Base-by-base conservation (phyloP, 2,113 vertebrate genomes). In the Chiloscyllium plagiosum region DNA sequence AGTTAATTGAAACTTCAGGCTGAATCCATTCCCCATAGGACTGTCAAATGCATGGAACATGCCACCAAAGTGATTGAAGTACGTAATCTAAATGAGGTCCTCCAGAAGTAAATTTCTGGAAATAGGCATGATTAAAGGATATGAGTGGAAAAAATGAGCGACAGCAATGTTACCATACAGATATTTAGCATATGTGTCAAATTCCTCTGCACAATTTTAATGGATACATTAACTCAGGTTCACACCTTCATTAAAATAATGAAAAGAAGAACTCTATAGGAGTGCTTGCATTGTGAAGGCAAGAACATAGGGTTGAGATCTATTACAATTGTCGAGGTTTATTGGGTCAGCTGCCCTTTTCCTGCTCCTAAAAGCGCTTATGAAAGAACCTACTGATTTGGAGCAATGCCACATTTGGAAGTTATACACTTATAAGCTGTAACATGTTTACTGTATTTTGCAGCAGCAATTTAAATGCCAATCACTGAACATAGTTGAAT, bases 141-240 rank as follows among this genome's bases (percentile, higher is more conserved):
- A 42, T 56, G 2, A 29, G 3, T 8, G 24, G 22, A 13, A 2
- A 47, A 56, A 90, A 90, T n/a, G 13, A 90, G 13, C 61, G 26
- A n/a, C 87, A 61, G 87, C 26, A 90, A 47, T 42, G 80, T 33
- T 61, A 90, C 61, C 87, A 89, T 89, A 89, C 50, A 89, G 86
- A 89, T 8, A 13, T 50, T 56, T 52, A 89, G 24, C 86, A 12
- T 3, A 89, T 24, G 22, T 52, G 87, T 61, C 52, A 56, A 56
- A 61, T 61, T 33, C 29, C 13, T 90, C 87, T n/a, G 52, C 87
- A 90, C 87, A 29, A 90, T 61, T 61, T 61, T 61, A 90, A 61
- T 33, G 13, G 87, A 61, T 61, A 52, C 52, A 90, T 33, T 90
- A 90, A 2, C 52, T 61, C 29, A 61, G 85, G 52, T 90, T 61